Evolutionary conservation across 2,888 invertebrate species (phyloP), one percentile per base, ranked within the genome.

Genomic region (Drosophila quinaria): DNA sequence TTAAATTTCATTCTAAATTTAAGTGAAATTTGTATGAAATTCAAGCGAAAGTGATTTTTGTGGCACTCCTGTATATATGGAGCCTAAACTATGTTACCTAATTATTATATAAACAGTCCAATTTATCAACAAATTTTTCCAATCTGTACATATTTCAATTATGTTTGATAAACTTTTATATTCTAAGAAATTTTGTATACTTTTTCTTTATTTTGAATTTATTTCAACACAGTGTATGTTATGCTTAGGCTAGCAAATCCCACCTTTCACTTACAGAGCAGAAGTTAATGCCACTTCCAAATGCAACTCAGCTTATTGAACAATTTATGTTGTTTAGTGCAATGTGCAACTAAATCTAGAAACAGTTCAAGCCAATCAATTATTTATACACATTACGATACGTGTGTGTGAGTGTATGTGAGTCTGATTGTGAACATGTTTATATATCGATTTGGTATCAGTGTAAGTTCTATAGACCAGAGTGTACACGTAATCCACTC

Each of bases 401-500:
- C 41, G 35, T 47, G 15, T 39, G 41, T 44, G 52, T 41, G 47
- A 35, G 55, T 44, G 44, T 46, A 25, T 46, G 44, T 15, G 39
- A 25, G 4, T 25, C 35, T 35, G 25, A 31, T 10, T 42, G 35
- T 35, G 29, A 33, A 33, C 59, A 46, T 33, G 31, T 39, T 47
- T 33, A 44, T 52, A 41, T 56, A 56, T 73, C 60, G 56, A 63
- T 78, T 73, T 78, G 59, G 29, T 6, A 33, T n/a, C 22, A 31
- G 5, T 54, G 42, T 42, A 47, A 67, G 55, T 13, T 51, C 15
- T 13, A 39, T 50, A 31, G 60, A n/a, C 29, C 13, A 8, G 13
- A 39, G 35, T 11, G 19, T 29, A 49, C 59, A 41, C 47, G 49
- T 70, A 78, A 78, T 74, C 79, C 74, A 78, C 65, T 78, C 65